Evolutionary conservation across 2,113 vertebrate genomes (phyloP).

Genomic region (Sisor rabdophorus): DNA sequence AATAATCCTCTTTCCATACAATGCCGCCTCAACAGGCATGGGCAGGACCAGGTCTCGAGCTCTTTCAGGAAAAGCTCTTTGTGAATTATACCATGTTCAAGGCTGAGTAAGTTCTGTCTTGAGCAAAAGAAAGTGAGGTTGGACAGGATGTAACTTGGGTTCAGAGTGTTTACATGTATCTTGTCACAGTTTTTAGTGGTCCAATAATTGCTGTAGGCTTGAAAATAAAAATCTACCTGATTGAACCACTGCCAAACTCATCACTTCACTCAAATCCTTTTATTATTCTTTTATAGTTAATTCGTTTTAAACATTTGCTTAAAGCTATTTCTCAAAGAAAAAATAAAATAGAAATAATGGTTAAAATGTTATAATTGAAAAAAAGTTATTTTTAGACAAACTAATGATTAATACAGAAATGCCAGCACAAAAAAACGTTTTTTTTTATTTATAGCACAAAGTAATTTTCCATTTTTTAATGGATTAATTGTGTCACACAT

Average conservation of each 20-base stretch:
- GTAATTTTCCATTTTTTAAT: too few species aligned
- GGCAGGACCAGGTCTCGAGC: conserved; percentile 70
- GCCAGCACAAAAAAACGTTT: not conserved
- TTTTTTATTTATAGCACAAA: too few species aligned
- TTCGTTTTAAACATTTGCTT: not conserved
- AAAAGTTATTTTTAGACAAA: not conserved
- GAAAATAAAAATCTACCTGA: not conserved
- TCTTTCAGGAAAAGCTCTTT: conserved; percentile 64
- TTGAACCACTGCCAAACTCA: not conserved
- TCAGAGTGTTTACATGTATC: conserved; percentile 35
- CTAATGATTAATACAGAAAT: not conserved
- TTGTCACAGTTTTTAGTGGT: conserved; percentile 27
- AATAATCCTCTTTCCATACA: conserved; percentile 76
- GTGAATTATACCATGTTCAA: conserved; percentile 62
- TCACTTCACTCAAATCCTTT: not conserved
- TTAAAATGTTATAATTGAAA: not conserved
- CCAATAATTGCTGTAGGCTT: conserved; percentile 21
- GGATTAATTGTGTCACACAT: not conserved
- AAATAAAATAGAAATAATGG: not conserved
- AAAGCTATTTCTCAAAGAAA: not conserved
- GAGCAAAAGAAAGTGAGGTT: conserved; percentile 61
- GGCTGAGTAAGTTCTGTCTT: conserved; percentile 64
- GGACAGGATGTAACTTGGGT: conserved; percentile 44
- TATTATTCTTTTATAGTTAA: not conserved
- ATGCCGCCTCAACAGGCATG: conserved; percentile 73